These are phyloP conservation scores for Cervus canadensis DNA, from an alignment of 2,113 vertebrate species.

Conservation along the genomic window DNA sequence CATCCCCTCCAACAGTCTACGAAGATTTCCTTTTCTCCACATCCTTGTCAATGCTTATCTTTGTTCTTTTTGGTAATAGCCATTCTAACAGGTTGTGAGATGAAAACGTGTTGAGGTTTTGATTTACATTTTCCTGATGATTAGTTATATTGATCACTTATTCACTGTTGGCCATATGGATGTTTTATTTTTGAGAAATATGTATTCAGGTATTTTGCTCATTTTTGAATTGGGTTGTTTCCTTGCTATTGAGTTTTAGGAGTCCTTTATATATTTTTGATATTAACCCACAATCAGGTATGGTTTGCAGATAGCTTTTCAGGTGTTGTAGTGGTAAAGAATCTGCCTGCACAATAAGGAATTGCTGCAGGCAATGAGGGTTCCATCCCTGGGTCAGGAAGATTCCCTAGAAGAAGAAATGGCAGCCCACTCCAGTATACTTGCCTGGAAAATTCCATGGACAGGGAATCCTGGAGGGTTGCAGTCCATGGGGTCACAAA, in stretches of 20 bases:
- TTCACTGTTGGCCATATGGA: background rate
- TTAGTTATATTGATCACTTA: background rate
- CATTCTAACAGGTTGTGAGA: background rate
- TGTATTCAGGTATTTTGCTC: background rate
- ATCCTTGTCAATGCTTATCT: background rate
- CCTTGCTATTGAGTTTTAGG: background rate
- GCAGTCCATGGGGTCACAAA: background rate
- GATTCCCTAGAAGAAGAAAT: background rate
- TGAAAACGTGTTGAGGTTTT: background rate
- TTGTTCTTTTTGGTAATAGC: background rate
- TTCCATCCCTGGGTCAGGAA: background rate
- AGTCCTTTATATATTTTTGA: background rate
- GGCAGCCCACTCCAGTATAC: background rate
- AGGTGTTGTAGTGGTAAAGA: background rate
- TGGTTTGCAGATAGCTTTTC: background rate
- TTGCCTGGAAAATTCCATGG: background rate
- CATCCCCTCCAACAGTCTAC: background rate
- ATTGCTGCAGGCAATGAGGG: background rate
- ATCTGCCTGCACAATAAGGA: background rate
- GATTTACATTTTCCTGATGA: background rate
- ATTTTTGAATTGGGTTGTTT: background rate
- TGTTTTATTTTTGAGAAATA: background rate
- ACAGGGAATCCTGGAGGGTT: background rate
- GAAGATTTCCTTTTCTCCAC: background rate
- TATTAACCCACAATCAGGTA: background rate